Conservation (phyloP, 2,888 invertebrate genomes). For the Chymomyza fuscimana region DNA sequence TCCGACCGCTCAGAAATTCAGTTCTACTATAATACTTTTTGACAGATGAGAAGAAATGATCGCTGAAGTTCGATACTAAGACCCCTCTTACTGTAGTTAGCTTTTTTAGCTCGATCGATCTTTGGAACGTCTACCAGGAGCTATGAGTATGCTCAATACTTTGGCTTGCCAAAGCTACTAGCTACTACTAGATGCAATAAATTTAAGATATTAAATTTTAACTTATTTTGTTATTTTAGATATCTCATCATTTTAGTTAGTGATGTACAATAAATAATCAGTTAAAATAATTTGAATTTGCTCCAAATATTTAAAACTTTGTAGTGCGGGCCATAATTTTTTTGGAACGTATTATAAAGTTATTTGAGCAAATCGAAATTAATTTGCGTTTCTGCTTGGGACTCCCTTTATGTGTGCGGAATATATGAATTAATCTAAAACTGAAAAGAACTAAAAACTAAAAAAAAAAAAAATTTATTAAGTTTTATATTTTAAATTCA, state of each 20-base stretch:
- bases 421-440: slow-evolving; percentile 35
- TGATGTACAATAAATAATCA: not conserved
- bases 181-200: too few species aligned
- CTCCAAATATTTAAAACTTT: not conserved
- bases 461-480: slow-evolving; percentile 1
- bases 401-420: slow-evolving; percentile 64
- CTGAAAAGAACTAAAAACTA: not conserved
- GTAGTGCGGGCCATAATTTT: not conserved
- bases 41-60: too few species aligned
- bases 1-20: too few species aligned
- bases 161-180: not conserved
- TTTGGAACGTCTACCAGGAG: too few species aligned
- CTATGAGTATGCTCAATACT: not conserved
- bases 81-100: too few species aligned
- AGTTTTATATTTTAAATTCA: not conserved
- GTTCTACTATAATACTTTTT: too few species aligned
- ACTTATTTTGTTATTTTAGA: not conserved
- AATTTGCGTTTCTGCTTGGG: slow-evolving; percentile 53
- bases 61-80: too few species aligned
- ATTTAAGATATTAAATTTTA: not conserved
- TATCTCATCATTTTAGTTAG: not conserved
- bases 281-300: slow-evolving; percentile 1
- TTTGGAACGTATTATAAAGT: not conserved
- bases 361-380: slow-evolving; percentile 26
- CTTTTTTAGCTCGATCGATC: too few species aligned